A percentile compares a stretch with the other conserved stretches of the same genome.
Conservation (phyloP, 2,888 invertebrate genomes). For the Girardia tigrina region DNA sequence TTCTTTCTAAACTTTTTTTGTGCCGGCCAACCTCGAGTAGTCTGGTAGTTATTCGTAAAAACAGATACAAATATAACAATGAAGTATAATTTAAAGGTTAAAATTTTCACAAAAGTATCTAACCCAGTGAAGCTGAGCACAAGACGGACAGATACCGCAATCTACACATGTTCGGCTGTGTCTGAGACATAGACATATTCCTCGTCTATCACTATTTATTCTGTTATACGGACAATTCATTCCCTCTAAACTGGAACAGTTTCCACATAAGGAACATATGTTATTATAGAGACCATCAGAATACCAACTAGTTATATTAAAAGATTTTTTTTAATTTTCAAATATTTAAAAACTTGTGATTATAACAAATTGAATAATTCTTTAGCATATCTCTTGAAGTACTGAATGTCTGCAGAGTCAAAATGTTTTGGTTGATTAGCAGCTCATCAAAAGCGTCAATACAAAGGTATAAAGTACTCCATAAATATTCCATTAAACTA, state of each 20-base stretch:
- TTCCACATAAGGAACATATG: slow-evolving; percentile 25
- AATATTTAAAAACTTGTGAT: neutral
- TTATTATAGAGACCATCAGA: neutral
- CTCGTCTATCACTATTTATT: neutral
- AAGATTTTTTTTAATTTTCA: too few relatives aligned
- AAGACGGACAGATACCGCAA: neutral
- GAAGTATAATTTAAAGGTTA: neutral
- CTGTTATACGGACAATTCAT: slow-evolving; percentile 28
- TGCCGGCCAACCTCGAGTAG: too few relatives aligned
- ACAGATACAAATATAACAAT: too few relatives aligned
- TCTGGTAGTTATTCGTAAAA: too few relatives aligned
- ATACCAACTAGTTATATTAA: neutral
- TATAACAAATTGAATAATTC: slow-evolving; percentile 6
- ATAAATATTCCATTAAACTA: neutral
- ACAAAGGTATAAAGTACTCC: neutral
- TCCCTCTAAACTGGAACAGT: slow-evolving; percentile 6
- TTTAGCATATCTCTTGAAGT: neutral
- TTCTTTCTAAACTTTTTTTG: too few relatives aligned
- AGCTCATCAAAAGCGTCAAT: neutral
- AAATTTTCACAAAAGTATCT: neutral
- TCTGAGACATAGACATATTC: slow-evolving; percentile 6
- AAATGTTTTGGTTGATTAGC: neutral
- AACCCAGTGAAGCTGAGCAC: neutral
- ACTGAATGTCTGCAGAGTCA: neutral
- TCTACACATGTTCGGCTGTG: neutral